Evolutionary conservation across 2,797 vertebrate genomes (phyloP).

Genomic region (Melanotaenia trifasciata): DNA sequence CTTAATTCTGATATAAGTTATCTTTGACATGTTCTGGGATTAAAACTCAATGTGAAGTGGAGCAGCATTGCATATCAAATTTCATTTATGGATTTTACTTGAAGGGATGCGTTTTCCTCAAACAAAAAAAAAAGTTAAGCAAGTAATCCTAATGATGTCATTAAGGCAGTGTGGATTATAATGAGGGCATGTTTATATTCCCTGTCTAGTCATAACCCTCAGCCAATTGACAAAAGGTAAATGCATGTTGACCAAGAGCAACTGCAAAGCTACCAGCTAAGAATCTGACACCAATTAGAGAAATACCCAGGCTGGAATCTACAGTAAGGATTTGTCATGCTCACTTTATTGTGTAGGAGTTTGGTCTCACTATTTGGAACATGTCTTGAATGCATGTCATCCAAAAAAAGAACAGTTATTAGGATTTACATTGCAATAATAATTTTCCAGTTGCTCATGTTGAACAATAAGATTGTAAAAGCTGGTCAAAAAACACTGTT

Average conservation of each 20-base stretch:
- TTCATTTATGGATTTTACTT: conserved; percentile 39
- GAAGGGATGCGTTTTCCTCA: conserved; percentile 23
- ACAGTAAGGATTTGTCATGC: neutral
- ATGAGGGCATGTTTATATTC: neutral
- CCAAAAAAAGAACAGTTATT: neutral
- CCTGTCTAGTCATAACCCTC: neutral
- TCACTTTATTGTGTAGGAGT: neutral
- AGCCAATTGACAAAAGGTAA: neutral
- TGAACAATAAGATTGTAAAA: neutral
- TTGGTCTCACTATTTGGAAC: neutral
- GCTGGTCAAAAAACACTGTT: neutral
- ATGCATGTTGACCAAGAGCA: conserved; percentile 6
- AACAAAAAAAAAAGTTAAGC: conserved; percentile 36
- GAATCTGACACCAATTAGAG: conserved; percentile 4
- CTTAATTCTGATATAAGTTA: conserved; percentile 24
- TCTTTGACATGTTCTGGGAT: conserved; percentile 21
- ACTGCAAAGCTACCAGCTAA: neutral
- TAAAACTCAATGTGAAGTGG: conserved; percentile 9
- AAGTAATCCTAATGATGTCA: conserved; percentile 27
- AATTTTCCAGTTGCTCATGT: neutral
- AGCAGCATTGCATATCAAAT: conserved; percentile 27
- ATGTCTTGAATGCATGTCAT: neutral
- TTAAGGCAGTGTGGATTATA: conserved; percentile 28
- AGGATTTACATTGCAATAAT: neutral
- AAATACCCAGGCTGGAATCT: neutral